A percentile compares a stretch with the other conserved stretches of the same genome.
These are phyloP conservation scores for Heterodera schachtii DNA, from an alignment of 1,140 invertebrate genomes.

Conservation along the genomic window DNA sequence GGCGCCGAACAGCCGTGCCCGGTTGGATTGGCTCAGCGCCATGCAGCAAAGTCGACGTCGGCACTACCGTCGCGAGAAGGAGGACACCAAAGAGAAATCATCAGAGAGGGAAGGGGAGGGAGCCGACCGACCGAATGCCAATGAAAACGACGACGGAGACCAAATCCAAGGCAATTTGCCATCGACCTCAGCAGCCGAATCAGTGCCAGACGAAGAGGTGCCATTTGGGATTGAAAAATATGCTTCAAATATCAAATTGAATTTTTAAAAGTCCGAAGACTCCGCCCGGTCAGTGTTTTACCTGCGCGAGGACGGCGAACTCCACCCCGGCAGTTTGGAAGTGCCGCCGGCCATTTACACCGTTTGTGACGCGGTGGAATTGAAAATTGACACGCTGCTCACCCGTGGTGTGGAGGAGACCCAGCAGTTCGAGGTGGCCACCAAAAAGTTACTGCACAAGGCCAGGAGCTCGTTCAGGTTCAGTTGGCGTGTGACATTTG, in stretches of 20 bases:
- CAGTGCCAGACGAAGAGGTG: background rate
- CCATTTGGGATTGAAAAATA: background rate
- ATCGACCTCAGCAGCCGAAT: background rate
- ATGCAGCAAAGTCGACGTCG: slow-evolving; percentile 40
- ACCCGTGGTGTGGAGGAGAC: slow-evolving; percentile 24
- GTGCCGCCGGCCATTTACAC: slow-evolving; percentile 35
- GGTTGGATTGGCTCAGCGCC: slow-evolving; percentile 36
- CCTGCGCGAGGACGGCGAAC: slow-evolving; percentile 35
- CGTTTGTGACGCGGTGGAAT: slow-evolving; percentile 12
- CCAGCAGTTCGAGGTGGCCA: slow-evolving; percentile 30
- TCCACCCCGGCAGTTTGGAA: slow-evolving; percentile 35
- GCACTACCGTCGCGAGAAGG: slow-evolving; percentile 25
- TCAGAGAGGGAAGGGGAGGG: background rate
- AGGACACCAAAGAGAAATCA: background rate
- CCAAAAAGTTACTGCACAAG: slow-evolving; percentile 37
- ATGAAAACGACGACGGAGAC: background rate
- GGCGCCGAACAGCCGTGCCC: slow-evolving; percentile 32
- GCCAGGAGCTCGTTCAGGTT: slow-evolving; percentile 37
- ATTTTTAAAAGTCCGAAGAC: background rate
- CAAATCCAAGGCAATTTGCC: background rate
- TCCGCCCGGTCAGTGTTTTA: slow-evolving; percentile 39
- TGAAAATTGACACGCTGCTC: slow-evolving; percentile 1
- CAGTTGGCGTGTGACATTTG: background rate
- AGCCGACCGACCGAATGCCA: too few species aligned
- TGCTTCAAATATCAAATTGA: background rate